phyloP scores from a whole-genome alignment of 2,113 vertebrate species.

The Leucoraja erinaceus region DNA sequence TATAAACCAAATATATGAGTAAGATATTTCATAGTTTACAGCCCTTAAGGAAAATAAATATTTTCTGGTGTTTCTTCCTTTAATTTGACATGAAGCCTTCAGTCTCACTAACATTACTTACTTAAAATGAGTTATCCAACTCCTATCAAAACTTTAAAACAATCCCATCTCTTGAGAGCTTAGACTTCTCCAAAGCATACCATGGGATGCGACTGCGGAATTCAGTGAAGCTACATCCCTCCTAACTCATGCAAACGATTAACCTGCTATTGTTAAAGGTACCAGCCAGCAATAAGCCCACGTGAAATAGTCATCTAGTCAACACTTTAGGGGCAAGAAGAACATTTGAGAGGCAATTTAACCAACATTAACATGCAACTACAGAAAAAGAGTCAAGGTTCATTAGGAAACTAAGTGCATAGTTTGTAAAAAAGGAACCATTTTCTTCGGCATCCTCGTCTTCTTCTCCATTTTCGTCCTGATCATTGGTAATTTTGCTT shows the following conservation, averaged over 20 bases:
- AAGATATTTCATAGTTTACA: not conserved
- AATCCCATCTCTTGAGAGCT: not conserved
- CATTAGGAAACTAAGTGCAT: conserved; percentile 14
- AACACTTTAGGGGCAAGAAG: not conserved
- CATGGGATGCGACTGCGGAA: not conserved
- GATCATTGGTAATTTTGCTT: conserved; percentile 70
- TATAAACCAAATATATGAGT: not conserved
- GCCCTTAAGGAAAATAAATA: not conserved
- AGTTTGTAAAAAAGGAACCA: conserved; percentile 54
- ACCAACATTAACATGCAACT: not conserved
- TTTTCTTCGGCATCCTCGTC: conserved; percentile 76
- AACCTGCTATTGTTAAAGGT: not conserved
- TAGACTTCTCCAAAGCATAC: not conserved
- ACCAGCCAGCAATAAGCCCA: not conserved
- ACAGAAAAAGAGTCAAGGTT: not conserved
- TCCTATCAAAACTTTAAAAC: not conserved
- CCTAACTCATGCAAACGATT: not conserved
- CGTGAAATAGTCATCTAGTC: not conserved
- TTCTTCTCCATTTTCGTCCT: conserved; percentile 57
- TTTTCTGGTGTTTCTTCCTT: not conserved
- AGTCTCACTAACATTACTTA: not conserved
- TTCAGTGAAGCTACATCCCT: not conserved
- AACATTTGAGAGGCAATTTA: not conserved
- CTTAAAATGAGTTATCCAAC: not conserved
- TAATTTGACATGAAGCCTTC: not conserved